These are phyloP conservation scores for pig (Sus scrofa) DNA, from an alignment of 2,113 vertebrate species.

Conservation along the genomic window DNA sequence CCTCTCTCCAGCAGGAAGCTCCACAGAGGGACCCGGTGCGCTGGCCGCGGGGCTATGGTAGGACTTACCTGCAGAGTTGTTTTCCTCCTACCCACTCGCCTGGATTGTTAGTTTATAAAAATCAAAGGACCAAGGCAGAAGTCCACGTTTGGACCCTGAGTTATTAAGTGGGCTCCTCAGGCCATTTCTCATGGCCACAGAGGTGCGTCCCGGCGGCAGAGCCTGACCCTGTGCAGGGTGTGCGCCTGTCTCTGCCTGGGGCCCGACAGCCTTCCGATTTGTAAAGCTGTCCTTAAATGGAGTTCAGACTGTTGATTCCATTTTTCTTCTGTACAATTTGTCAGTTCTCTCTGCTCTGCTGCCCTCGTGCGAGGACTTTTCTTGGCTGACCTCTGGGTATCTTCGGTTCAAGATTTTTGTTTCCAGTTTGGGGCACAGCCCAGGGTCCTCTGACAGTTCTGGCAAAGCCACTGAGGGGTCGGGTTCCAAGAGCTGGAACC, in stretches of 20 bases:
- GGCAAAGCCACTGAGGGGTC: not conserved
- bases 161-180: constrained; percentile 17
- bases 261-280: constrained; percentile 64
- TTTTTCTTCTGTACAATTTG: not conserved
- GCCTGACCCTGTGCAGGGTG: constrained; percentile 37
- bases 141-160: not conserved
- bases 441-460: not conserved
- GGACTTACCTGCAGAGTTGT: not conserved
- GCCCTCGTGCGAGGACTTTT: not conserved
- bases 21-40: not conserved
- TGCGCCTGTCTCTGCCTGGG: not conserved
- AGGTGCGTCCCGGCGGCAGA: constrained; percentile 56
- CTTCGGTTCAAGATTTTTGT: constrained; percentile 1
- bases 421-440: not conserved
- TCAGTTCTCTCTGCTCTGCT: constrained; percentile 43
- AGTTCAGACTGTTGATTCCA: constrained; percentile 3
- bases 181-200: constrained; percentile 40
- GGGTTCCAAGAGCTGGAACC: not conserved
- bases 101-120: constrained; percentile 50
- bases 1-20: constrained; percentile 19
- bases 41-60: not conserved
- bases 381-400: not conserved
- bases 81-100: accelerated
- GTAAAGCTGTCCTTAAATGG: constrained; percentile 60
- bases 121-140: constrained; percentile 42